Evolutionary conservation across 2,113 vertebrate species (phyloP).

Genomic region (Tringa solitaria): DNA sequence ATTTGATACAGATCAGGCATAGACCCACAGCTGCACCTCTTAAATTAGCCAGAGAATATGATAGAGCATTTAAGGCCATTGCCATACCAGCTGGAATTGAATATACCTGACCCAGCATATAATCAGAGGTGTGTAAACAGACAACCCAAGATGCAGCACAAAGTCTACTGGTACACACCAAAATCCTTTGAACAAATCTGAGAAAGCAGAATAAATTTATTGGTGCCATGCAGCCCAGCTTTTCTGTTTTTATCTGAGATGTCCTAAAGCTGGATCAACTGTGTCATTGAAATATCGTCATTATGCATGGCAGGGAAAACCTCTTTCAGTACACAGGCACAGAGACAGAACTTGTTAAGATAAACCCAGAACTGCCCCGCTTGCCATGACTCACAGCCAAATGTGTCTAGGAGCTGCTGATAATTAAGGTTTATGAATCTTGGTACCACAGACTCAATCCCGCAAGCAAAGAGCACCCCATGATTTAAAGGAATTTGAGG

Average conservation of each 20-base stretch:
- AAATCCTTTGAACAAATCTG: constrained; percentile 4
- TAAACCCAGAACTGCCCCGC: not conserved
- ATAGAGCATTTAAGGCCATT: not conserved
- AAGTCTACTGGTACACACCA: not conserved
- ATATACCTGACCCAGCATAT: not conserved
- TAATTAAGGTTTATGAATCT: not conserved
- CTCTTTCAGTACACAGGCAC: not conserved
- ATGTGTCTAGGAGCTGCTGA: not conserved
- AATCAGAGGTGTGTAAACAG: not conserved
- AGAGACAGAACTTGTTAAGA: not conserved
- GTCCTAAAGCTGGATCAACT: not conserved
- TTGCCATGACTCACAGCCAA: not conserved
- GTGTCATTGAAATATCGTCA: not conserved
- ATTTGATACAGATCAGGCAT: not conserved
- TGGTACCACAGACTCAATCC: not conserved
- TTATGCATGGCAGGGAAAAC: not conserved
- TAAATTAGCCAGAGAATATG: not conserved
- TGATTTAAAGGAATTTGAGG: not conserved
- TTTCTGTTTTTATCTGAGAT: not conserved
- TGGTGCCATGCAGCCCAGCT: not conserved
- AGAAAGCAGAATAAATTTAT: not conserved
- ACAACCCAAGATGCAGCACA: not conserved
- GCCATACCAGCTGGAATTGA: not conserved
- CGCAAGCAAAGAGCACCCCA: not conserved
- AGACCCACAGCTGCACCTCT: not conserved